Conservation (phyloP, 2,797 vertebrate genomes). For the Babyrousa celebensis region DNA sequence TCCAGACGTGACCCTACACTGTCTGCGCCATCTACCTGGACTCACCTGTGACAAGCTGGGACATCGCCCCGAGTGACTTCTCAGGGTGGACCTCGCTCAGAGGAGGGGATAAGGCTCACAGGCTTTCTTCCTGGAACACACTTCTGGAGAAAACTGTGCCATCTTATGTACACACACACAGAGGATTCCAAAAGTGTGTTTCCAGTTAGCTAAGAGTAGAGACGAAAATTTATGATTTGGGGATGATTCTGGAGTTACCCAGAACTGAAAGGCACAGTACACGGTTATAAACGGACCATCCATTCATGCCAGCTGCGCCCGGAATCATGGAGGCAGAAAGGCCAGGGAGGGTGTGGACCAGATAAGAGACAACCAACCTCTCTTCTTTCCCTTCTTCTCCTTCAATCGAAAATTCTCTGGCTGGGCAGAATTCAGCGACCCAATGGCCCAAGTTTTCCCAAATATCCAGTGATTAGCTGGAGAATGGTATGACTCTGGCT, state of each 20-base stretch:
- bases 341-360: neutral
- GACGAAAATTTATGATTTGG: neutral
- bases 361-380: neutral
- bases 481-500: fast-evolving
- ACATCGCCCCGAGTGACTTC: too few relatives aligned
- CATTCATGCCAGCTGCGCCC: fast-evolving
- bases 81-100: fast-evolving
- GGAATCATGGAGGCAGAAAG: neutral
- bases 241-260: neutral
- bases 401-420: neutral
- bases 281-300: neutral
- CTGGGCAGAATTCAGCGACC: neutral
- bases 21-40: neutral
- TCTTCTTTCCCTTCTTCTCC: neutral
- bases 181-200: neutral
- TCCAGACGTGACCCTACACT: neutral
- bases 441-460: neutral
- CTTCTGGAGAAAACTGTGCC: neutral
- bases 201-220: neutral
- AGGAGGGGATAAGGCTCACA: too few relatives aligned
- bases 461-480: fast-evolving
- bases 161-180: neutral
- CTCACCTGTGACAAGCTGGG: neutral
- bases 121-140: neutral
- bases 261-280: neutral